Percentiles rank a stretch among this genome's conserved stretches.
Evolutionary conservation across 1,140 invertebrate genomes (phyloP).

Genomic region (Drosophila aff.): DNA sequence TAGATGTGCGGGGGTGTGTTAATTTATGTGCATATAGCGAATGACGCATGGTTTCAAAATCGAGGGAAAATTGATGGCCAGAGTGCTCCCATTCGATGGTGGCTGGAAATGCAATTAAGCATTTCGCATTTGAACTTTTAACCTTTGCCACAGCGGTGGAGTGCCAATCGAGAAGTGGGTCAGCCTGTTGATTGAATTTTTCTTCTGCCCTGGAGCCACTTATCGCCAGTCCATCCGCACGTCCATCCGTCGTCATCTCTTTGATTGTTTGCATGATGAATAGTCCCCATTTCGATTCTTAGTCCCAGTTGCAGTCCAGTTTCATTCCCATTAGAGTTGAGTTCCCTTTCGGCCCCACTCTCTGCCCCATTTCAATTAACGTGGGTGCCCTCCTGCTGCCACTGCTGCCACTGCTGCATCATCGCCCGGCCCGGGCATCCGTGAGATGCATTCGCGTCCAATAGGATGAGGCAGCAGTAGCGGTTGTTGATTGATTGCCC

Average conservation of each 20-base stretch:
- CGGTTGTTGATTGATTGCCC: constrained; percentile 58
- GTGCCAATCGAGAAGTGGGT: constrained; percentile 56
- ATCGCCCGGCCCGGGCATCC: constrained; percentile 27
- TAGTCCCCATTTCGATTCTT: constrained; percentile 9
- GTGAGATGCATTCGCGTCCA: constrained; percentile 34
- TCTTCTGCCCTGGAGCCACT: constrained; percentile 43
- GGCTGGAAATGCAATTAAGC: constrained; percentile 59
- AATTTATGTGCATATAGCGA: constrained; percentile 20
- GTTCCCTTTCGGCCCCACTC: not conserved
- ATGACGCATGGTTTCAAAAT: constrained; percentile 26
- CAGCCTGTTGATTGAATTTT: constrained; percentile 70
- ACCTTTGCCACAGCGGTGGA: constrained; percentile 43
- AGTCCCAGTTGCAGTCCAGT: constrained; percentile 8
- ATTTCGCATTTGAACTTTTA: constrained; percentile 63
- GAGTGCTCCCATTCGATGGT: constrained; percentile 10
- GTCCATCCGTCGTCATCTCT: constrained; percentile 57
- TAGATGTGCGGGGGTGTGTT: not conserved
- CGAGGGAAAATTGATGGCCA: constrained; percentile 13
- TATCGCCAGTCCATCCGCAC: constrained; percentile 29
- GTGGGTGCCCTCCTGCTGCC: constrained; percentile 12
- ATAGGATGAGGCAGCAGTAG: constrained; percentile 24
- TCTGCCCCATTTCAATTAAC: constrained; percentile 50
- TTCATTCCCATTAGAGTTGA: constrained; percentile 15
- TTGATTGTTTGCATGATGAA: constrained; percentile 59
- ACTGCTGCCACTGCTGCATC: not conserved